Percentiles rank a stretch among this genome's conserved stretches.
phyloP scores from a whole-genome alignment of 2,888 invertebrate genomes.

The Hemicrepidius hirtus region DNA sequence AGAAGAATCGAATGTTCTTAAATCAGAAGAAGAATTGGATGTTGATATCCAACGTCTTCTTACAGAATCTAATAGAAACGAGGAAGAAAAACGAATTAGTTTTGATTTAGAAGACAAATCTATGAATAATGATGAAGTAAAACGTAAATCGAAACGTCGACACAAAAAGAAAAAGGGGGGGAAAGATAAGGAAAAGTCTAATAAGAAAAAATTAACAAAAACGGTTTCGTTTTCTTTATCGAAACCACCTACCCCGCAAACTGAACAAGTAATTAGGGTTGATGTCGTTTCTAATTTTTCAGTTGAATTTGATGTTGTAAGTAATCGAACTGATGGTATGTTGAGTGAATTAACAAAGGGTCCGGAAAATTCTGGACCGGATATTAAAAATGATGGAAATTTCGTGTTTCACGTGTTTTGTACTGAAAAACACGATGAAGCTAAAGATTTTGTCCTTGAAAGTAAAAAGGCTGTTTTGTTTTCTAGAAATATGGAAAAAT shows the following conservation, averaged over 20 bases:
- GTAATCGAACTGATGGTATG: conserved; percentile 14
- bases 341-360: conserved; percentile 10
- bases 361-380: not conserved
- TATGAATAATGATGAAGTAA: conserved; percentile 1
- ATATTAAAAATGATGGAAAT: conserved; percentile 8
- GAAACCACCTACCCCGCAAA: conserved; percentile 68
- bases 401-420: conserved; percentile 32
- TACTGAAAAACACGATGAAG: conserved; percentile 26
- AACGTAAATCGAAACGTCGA: conserved; percentile 43
- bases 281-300: conserved; percentile 69
- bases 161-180: conserved; percentile 45
- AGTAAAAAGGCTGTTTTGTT: conserved; percentile 48
- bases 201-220: conserved; percentile 56
- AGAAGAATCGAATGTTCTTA: conserved; percentile 35
- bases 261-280: conserved; percentile 69
- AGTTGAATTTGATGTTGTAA: conserved; percentile 57
- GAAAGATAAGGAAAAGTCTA: conserved; percentile 56
- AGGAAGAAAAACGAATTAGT: conserved; percentile 26
- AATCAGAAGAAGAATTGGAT: conserved; percentile 60
- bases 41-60: conserved; percentile 63
- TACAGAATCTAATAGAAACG: conserved; percentile 47
- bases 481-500: conserved; percentile 38
- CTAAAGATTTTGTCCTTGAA: conserved; percentile 40
- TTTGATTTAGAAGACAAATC: conserved; percentile 39
- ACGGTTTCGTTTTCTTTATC: conserved; percentile 66